Conservation (phyloP, 2,888 invertebrate genomes). For the Colletes collaris region DNA sequence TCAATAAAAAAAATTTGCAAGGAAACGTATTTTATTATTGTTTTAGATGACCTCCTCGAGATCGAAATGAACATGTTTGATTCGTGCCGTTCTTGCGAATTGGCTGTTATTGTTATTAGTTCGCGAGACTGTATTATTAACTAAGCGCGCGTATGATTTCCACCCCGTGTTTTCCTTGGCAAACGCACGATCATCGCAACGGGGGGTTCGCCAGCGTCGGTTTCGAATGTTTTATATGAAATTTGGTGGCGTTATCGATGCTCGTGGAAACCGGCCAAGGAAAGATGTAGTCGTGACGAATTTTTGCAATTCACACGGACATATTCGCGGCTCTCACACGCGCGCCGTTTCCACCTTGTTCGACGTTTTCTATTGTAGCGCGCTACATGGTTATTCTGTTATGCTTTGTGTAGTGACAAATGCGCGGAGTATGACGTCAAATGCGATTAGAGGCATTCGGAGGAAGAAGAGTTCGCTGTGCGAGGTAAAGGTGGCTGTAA, state of each 20-base stretch:
- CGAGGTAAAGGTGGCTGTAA: slow-evolving; percentile 95
- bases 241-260: slow-evolving; percentile 36
- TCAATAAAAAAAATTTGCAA: too few species aligned
- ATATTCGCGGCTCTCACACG: neutral
- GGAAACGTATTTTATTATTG: too few species aligned
- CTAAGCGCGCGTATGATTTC: neutral
- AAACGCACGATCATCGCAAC: slow-evolving; percentile 5
- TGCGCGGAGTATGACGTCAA: slow-evolving; percentile 83
- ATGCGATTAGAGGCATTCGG: slow-evolving; percentile 91
- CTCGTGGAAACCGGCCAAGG: slow-evolving; percentile 51
- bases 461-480: slow-evolving; percentile 95
- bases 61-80: slow-evolving; percentile 13
- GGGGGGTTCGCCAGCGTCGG: slow-evolving; percentile 15
- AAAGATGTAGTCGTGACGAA: slow-evolving; percentile 43
- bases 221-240: slow-evolving; percentile 23
- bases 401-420: slow-evolving; percentile 64
- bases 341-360: neutral
- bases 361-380: slow-evolving; percentile 6
- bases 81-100: neutral
- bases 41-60: neutral
- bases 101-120: slow-evolving; percentile 10
- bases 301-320: slow-evolving; percentile 30
- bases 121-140: slow-evolving; percentile 17
- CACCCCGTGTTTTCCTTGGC: slow-evolving; percentile 44
- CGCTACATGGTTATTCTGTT: slow-evolving; percentile 40